phyloP scores from a whole-genome alignment of 2,797 vertebrate genomes.

The Coranthus polyacanthus region DNA sequence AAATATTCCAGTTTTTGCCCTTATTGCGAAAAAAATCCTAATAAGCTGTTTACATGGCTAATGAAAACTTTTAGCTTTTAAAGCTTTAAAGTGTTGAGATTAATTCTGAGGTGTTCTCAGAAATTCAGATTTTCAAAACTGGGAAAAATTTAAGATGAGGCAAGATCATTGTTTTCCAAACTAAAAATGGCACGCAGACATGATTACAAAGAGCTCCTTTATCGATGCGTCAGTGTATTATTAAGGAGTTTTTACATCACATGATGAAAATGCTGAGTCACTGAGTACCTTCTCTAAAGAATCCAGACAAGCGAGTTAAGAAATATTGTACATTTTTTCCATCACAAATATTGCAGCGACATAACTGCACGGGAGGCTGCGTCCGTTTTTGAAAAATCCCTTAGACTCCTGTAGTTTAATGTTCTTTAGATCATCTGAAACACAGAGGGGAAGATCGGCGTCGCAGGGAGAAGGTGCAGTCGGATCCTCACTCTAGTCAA shows the following conservation, averaged over 20 bases:
- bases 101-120: too few relatives aligned
- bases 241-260: too few relatives aligned
- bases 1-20: too few relatives aligned
- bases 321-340: conserved; percentile 16
- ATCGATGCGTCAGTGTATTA: too few relatives aligned
- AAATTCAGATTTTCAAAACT: not conserved
- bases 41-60: too few relatives aligned
- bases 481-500: not conserved
- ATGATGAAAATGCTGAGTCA: not conserved
- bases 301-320: conserved; percentile 4
- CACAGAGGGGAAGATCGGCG: not conserved
- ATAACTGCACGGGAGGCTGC: not conserved
- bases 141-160: not conserved
- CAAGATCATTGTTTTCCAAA: not conserved
- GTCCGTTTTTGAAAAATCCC: not conserved
- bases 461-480: not conserved
- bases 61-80: too few relatives aligned
- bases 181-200: not conserved
- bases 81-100: too few relatives aligned
- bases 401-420: not conserved
- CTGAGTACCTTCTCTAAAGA: conserved; percentile 2
- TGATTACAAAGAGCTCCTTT: not conserved
- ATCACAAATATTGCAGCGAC: conserved; percentile 2
- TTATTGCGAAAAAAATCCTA: too few relatives aligned
- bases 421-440: not conserved